These are phyloP conservation scores for Spheniscus mendiculus DNA, from an alignment of 2,113 vertebrate species.

Conservation along the genomic window DNA sequence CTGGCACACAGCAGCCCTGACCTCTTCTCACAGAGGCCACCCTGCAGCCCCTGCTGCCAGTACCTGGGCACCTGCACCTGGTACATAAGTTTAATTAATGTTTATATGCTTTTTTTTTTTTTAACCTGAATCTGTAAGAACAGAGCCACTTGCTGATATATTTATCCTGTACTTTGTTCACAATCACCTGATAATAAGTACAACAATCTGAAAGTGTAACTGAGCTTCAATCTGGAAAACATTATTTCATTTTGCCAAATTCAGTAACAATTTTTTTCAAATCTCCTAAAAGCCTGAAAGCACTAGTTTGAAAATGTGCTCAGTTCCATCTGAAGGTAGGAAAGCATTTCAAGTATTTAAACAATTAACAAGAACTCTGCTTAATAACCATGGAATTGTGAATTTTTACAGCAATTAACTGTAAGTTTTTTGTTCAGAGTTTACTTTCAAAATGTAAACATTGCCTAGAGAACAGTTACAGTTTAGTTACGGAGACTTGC, in stretches of 20 bases:
- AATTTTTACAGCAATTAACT: neutral
- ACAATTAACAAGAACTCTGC: neutral
- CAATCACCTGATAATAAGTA: neutral
- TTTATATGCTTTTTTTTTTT: neutral
- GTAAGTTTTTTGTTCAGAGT: neutral
- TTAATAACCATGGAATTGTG: neutral
- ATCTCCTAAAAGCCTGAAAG: neutral
- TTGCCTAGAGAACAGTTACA: neutral
- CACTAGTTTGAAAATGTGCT: neutral
- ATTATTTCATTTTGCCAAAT: neutral
- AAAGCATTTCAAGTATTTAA: neutral
- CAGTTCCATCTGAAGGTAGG: neutral
- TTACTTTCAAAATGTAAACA: neutral
- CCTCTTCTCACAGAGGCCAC: neutral
- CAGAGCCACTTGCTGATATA: neutral
- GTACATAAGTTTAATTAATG: neutral
- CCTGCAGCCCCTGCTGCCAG: neutral
- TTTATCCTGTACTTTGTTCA: neutral
- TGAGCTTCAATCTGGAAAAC: neutral
- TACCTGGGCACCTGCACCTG: fast-evolving
- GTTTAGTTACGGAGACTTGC: neutral
- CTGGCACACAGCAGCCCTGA: fast-evolving
- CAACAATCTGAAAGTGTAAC: neutral
- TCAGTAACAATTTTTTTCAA: neutral
- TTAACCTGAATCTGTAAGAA: neutral